Evolutionary conservation across 2,113 vertebrate species (phyloP), one percentile per base, ranked within the genome.

Genomic region (Monopterus albus): DNA sequence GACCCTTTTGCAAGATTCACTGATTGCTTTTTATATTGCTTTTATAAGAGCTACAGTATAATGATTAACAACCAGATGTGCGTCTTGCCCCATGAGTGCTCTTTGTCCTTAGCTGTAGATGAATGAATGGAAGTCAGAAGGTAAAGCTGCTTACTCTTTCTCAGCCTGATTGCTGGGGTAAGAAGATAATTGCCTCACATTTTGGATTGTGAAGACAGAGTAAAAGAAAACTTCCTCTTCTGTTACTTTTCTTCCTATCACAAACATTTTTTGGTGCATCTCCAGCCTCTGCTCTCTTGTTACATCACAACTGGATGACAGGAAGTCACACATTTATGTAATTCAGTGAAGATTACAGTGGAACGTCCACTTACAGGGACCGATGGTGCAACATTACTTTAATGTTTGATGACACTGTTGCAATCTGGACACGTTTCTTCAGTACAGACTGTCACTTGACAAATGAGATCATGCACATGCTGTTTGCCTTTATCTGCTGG

Each of bases 221-320:
- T n/a, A 1, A 7, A 56, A 52, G 21, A 14, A 11, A 49, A 28
- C 8, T 20, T n/a, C 11, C 2, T 36, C 11, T 20, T 40, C 2
- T 52, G 6, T 43, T 62, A 18, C 36, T 46, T 59, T 14, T 28
- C 18, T 53, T 57, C 18, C n/a, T 21, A 13, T 58, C 26, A 21
- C 58, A 21, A n/a, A n/a, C n/a, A n/a, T n/a, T n/a, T n/a, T n/a
- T n/a, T n/a, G n/a, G n/a, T n/a, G n/a, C n/a, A n/a, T n/a, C 29
- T 31, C 5, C 29, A 31, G 5, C 21, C 35, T 57, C 23, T 38
- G 4, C 45, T 68, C 17, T 28, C 7, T 38, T 33, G 18, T 63
- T 61, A 62, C 67, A 58, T 53, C 53, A 61, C 62, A 67, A 49
- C 51, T 4, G 14, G 45, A 47, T 73, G 51, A 50, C 64, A 45